A percentile compares a stretch with the other conserved stretches of the same genome.
phyloP scores from a whole-genome alignment of 2,797 vertebrate genomes.

The Mus spretus region DNA sequence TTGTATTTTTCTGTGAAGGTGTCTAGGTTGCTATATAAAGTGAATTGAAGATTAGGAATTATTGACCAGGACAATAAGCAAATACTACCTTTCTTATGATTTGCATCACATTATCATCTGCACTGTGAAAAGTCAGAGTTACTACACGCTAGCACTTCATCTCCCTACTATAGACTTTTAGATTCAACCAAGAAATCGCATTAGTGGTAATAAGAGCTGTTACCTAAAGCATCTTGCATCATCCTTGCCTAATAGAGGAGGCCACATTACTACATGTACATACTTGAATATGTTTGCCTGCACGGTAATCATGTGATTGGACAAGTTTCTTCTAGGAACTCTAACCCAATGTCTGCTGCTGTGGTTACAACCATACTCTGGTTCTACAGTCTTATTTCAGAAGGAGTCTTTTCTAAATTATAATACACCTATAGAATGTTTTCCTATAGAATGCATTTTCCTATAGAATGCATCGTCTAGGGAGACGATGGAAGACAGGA shows the following conservation, averaged over 20 bases:
- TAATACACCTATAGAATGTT: neutral
- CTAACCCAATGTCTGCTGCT: neutral
- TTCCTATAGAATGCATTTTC: too few species aligned
- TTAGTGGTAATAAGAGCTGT: neutral
- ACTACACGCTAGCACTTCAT: neutral
- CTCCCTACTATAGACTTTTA: neutral
- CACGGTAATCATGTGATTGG: neutral
- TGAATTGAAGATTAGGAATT: neutral
- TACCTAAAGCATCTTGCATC: neutral
- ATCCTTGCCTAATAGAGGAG: neutral
- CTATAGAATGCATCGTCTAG: neutral
- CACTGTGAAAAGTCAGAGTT: neutral
- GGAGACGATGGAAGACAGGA: neutral
- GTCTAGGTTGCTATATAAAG: neutral
- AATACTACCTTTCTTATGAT: neutral
- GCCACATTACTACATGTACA: neutral
- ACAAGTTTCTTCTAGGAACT: conserved; percentile 11
- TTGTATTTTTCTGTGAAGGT: neutral
- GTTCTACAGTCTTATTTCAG: neutral
- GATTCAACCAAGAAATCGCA: neutral
- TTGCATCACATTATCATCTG: neutral
- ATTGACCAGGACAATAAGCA: neutral
- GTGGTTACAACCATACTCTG: neutral
- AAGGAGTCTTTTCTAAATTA: neutral
- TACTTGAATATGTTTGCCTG: conserved; percentile 24